phyloP scores from a whole-genome alignment of 2,797 vertebrate species.

The Adrianichthys oophorus region DNA sequence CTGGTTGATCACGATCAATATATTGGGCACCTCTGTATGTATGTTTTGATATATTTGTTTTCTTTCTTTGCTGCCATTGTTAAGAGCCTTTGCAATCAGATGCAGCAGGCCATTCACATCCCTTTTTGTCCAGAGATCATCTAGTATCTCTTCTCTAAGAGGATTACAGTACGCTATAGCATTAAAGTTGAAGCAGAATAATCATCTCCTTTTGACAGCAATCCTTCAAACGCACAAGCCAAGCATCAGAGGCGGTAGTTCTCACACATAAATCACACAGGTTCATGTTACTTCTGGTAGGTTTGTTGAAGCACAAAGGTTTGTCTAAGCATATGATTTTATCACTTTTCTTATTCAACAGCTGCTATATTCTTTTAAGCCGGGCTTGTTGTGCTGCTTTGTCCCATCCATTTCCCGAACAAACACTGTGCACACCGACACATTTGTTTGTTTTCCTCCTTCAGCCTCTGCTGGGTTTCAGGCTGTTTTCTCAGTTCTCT shows the following conservation, averaged over 20 bases:
- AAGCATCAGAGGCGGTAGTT: slow-evolving; percentile 14
- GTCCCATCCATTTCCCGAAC: background rate
- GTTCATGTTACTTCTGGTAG: background rate
- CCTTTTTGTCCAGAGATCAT: slow-evolving; percentile 68
- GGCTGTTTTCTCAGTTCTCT: no score
- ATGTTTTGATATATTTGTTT: no score
- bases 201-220: slow-evolving; percentile 42
- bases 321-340: background rate
- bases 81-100: slow-evolving; percentile 9
- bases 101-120: slow-evolving; percentile 15
- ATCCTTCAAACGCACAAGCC: slow-evolving; percentile 31
- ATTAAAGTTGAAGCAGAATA: slow-evolving; percentile 57
- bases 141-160: slow-evolving; percentile 55
- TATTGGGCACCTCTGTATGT: no score
- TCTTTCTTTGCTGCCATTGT: no score
- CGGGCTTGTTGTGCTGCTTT: slow-evolving; percentile 20
- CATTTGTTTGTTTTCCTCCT: slow-evolving; percentile 28
- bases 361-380: slow-evolving; percentile 3
- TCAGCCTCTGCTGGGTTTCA: background rate
- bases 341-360: slow-evolving; percentile 31
- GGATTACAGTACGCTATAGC: slow-evolving; percentile 69
- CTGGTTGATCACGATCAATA: no score
- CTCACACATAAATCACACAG: no score
- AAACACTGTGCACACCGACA: slow-evolving; percentile 13
- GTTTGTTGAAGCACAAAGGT: background rate